These are phyloP conservation scores for Drosophila bifasciata DNA, from an alignment of 1,140 invertebrate species.

Conservation along the genomic window DNA sequence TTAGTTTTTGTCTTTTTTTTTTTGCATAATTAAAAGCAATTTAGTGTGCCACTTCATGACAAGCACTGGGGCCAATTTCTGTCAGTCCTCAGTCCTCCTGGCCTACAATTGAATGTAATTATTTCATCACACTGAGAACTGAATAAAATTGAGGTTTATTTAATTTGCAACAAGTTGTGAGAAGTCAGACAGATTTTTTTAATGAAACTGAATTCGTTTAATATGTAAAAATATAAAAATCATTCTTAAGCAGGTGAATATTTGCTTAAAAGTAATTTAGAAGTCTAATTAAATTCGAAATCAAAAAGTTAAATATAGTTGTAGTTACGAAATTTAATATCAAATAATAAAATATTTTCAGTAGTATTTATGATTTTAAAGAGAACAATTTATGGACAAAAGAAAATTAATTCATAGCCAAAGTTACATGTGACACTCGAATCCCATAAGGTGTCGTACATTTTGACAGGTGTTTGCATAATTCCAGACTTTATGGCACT, in stretches of 20 bases:
- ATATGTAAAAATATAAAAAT: neutral
- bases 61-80: conserved; percentile 51
- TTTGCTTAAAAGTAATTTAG: too few species aligned
- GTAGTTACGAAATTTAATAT: too few species aligned
- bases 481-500: conserved; percentile 45
- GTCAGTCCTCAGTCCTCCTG: conserved; percentile 13
- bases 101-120: neutral
- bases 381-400: neutral
- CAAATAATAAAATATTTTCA: too few species aligned
- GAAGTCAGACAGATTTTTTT: neutral
- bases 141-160: too few species aligned
- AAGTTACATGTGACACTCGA: conserved; percentile 3
- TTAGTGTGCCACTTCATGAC: conserved; percentile 16
- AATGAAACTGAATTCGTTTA: conserved; percentile 44
- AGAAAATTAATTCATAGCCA: conserved; percentile 17
- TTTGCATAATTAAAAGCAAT: conserved; percentile 68
- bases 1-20: conserved; percentile 40
- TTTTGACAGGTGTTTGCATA: too few species aligned
- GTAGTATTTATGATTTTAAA: conserved; percentile 1
- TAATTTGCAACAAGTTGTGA: too few species aligned
- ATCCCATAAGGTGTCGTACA: conserved; percentile 23
- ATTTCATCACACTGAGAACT: too few species aligned
- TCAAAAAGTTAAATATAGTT: too few species aligned
- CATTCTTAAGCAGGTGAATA: too few species aligned
- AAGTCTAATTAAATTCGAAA: too few species aligned